Evolutionary conservation across 2,888 invertebrate genomes (phyloP), one percentile per base, ranked within the genome.

Genomic region (Lathronympha strigana): DNA sequence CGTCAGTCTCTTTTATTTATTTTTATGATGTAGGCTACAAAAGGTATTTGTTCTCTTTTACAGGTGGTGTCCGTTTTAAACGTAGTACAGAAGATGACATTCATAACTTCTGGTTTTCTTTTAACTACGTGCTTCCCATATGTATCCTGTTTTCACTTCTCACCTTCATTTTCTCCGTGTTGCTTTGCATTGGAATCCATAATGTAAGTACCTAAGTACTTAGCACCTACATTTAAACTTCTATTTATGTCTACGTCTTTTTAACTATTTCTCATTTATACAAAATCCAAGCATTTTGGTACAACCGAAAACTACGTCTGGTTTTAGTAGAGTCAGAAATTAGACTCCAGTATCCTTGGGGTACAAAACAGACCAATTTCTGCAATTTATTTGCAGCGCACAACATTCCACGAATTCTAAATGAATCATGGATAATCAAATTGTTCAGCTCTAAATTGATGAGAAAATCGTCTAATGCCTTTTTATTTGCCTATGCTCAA

Each of bases 381-480:
- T 68, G 68, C 53, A 64, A 21, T 4, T 62, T 68, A 45, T 68
- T 62, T 33, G 68, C 68, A 13, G 66, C 66, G 33, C 68, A 68
- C 13, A 68, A 38, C 66, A 68, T 68, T 23, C 66, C 62, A 15
- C 68, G 57, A 17, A 64, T 21, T 25, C 53, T 51, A 50, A 68
- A 64, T 53, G 38, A 23, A 23, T 45, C 4, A 45, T 45, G 21
- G 11, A 45, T 23, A 4, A 11, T 21, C 13, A 45, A 13, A 23
- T 45, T 45, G 13, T 45, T 23, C 3, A 45, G 21, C 21, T 45
- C 45, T 13, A 45, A 45, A 23, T 45, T 23, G 21, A 45, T 45
- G n/a, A 45, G 23, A 45, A 21, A 45, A 23, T 45, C 23, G 17
- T 45, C 23, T 23, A 45, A 19, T n/a, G n/a, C n/a, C n/a, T n/a